phyloP scores from a whole-genome alignment of 2,888 invertebrate species.

The Amiota minor region DNA sequence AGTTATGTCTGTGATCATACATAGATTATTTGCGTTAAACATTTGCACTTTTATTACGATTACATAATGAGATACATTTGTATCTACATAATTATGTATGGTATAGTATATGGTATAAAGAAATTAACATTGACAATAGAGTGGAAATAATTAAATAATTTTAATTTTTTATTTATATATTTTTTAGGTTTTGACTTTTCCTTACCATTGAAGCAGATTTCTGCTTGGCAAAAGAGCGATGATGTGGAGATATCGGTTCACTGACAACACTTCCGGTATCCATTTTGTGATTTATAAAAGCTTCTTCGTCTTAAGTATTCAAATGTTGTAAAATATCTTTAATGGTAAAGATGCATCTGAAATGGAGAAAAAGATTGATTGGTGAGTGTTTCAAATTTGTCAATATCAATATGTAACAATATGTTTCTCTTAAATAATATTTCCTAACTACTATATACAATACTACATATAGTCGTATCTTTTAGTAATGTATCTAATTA shows the following conservation, averaged over 20 bases:
- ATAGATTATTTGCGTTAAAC: slow-evolving; percentile 34
- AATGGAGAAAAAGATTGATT: no score
- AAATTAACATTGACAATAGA: slow-evolving; percentile 23
- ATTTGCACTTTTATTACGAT: slow-evolving; percentile 47
- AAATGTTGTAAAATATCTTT: no score
- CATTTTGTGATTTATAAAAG: slow-evolving; percentile 52
- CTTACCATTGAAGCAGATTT: slow-evolving; percentile 73
- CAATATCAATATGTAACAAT: no score
- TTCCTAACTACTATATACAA: no score
- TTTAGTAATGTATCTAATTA: no score
- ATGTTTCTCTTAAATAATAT: no score
- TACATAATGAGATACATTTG: background rate
- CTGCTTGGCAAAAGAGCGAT: slow-evolving; percentile 72
- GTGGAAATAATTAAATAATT: background rate
- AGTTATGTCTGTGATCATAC: slow-evolving; percentile 49
- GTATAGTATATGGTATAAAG: background rate
- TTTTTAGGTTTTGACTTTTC: slow-evolving; percentile 22
- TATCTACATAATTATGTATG: slow-evolving; percentile 38
- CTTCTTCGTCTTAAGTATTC: no score
- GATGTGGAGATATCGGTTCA: slow-evolving; percentile 72
- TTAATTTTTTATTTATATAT: slow-evolving; percentile 4
- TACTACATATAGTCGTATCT: no score
- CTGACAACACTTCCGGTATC: slow-evolving; percentile 72
- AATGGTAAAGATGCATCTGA: no score
- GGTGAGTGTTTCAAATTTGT: no score